Conservation (phyloP, 2,888 invertebrate genomes). For the Synergus umbraculus region DNA sequence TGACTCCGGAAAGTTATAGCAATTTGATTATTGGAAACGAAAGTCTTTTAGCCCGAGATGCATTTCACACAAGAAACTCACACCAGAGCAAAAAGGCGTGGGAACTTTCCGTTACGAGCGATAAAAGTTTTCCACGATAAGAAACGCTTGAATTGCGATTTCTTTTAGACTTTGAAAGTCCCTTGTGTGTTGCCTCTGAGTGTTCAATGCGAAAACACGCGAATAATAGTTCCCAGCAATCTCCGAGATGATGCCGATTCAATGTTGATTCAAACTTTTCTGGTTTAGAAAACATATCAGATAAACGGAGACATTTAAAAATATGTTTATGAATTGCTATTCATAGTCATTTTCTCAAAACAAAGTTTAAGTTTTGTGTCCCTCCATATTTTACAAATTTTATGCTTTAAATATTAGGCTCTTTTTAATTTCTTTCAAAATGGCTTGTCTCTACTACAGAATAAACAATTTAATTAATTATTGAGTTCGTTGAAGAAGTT, state of each 20-base stretch:
- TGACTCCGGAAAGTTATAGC: conserved; percentile 39
- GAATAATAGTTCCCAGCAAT: conserved; percentile 34
- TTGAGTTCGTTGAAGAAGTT: too few relatives aligned
- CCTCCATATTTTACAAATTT: too few relatives aligned
- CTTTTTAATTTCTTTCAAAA: too few relatives aligned
- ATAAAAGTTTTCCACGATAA: conserved; percentile 39
- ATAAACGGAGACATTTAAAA: neutral
- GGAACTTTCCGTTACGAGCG: conserved; percentile 39
- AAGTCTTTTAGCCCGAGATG: conserved; percentile 33
- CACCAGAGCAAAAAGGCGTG: conserved; percentile 35
- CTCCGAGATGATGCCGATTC: conserved; percentile 20
- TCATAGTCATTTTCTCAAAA: neutral
- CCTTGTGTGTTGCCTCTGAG: conserved; percentile 38
- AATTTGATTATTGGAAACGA: conserved; percentile 38
- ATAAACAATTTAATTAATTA: too few relatives aligned
- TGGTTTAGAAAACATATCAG: conserved; percentile 6
- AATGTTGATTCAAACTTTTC: conserved; percentile 34
- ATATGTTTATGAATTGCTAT: neutral
- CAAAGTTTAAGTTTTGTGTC: neutral
- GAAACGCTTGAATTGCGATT: conserved; percentile 41
- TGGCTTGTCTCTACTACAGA: too few relatives aligned
- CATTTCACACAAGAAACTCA: conserved; percentile 39
- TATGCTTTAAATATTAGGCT: too few relatives aligned
- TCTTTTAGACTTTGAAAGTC: conserved; percentile 38
- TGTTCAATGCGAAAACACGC: conserved; percentile 42